Conservation (phyloP, 2,797 vertebrate species). For the Lutjanus campechanus region DNA sequence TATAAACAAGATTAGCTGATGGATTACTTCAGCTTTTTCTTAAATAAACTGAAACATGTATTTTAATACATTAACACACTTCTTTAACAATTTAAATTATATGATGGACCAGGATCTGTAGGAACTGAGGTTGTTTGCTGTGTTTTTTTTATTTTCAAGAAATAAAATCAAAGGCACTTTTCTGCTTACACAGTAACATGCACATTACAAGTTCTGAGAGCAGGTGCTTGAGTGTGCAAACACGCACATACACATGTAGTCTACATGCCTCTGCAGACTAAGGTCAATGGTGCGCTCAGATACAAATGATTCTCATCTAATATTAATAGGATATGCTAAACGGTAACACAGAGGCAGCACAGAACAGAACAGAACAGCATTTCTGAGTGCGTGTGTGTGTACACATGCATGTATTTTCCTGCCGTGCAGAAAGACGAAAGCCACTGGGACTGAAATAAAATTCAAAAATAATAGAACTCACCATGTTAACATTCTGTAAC, state of each 20-base stretch:
- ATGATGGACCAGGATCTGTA: background rate
- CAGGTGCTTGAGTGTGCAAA: constrained; percentile 18
- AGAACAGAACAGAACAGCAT: constrained; percentile 39
- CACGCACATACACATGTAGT: constrained; percentile 56
- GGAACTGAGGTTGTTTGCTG: background rate
- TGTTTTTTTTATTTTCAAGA: constrained; percentile 3
- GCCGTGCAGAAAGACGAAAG: constrained; percentile 31
- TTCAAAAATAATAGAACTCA: constrained; percentile 42
- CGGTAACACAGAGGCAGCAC: constrained; percentile 61
- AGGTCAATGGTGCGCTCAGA: constrained; percentile 77
- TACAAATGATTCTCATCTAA: constrained; percentile 86
- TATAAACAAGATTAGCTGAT: background rate
- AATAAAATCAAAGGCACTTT: background rate
- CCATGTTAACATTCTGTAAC: constrained; percentile 29
- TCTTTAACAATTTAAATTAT: background rate
- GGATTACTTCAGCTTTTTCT: background rate
- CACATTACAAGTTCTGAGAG: constrained; percentile 22
- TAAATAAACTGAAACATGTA: no score
- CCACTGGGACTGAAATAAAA: constrained; percentile 42
- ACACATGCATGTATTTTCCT: constrained; percentile 33
- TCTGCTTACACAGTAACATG: constrained; percentile 5
- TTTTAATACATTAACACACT: background rate
- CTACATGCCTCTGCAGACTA: constrained; percentile 64
- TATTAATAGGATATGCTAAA: constrained; percentile 86
- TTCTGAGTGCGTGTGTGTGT: constrained; percentile 44